phyloP scores from a whole-genome alignment of 2,888 invertebrate genomes.

The Notodonta dromedarius region DNA sequence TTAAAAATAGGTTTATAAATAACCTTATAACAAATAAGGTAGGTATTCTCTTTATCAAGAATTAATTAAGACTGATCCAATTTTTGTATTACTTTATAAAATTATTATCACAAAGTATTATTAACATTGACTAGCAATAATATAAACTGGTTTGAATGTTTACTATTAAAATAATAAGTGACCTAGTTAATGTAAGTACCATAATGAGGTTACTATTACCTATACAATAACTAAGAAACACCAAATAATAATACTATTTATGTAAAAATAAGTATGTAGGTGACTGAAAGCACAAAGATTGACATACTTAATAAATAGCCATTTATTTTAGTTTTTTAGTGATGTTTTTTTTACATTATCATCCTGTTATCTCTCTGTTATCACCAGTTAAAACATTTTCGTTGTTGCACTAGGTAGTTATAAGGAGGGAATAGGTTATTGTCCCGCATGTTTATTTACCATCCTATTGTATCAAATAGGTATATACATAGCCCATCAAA shows the following conservation, averaged over 20 bases:
- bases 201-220: too few species aligned
- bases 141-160: conserved; percentile 30
- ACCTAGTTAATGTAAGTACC: conserved; percentile 50
- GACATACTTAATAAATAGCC: conserved; percentile 5
- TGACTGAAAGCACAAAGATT: conserved; percentile 5
- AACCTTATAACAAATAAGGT: conserved; percentile 17
- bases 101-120: too few species aligned
- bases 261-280: too few species aligned
- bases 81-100: too few species aligned
- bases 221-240: too few species aligned
- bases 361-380: conserved; percentile 9
- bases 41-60: too few species aligned
- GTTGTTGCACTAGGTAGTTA: background rate
- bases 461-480: conserved; percentile 32
- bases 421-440: conserved; percentile 53
- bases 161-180: conserved; percentile 47
- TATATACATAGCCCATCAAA: conserved; percentile 7
- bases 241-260: too few species aligned
- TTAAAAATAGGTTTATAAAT: too few species aligned
- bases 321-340: background rate
- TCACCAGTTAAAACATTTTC: background rate
- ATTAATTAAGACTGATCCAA: too few species aligned
- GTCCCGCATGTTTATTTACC: conserved; percentile 56
- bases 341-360: conserved; percentile 12
- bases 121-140: too few species aligned